Percentiles rank a stretch among this genome's conserved stretches.
These are phyloP conservation scores for Rhyacichthys aspro DNA, from an alignment of 2,797 vertebrate species.

Conservation along the genomic window DNA sequence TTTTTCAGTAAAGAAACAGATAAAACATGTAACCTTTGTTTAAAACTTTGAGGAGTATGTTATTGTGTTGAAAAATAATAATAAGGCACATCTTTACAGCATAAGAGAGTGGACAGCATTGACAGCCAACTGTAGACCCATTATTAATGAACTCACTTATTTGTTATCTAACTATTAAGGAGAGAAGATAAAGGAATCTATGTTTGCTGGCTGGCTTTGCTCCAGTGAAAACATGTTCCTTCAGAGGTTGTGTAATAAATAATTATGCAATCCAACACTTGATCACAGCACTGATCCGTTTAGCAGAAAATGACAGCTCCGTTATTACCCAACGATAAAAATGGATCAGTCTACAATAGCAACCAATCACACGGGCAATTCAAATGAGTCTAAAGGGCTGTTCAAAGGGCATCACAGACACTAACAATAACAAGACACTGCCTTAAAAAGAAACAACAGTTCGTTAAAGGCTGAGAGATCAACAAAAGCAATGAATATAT, in stretches of 20 bases:
- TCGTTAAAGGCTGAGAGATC: not conserved
- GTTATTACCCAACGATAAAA: slow-evolving; percentile 20
- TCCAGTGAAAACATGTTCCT: slow-evolving; percentile 15
- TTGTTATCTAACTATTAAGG: slow-evolving; percentile 1
- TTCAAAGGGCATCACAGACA: slow-evolving; percentile 19
- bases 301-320: slow-evolving; percentile 35
- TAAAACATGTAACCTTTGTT: too few relatives aligned
- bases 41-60: too few relatives aligned
- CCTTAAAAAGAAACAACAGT: slow-evolving; percentile 1
- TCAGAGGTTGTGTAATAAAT: slow-evolving; percentile 45
- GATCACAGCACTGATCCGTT: slow-evolving; percentile 27
- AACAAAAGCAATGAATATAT: not conserved
- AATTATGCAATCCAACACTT: slow-evolving; percentile 46
- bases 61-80: too few relatives aligned
- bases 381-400: slow-evolving; percentile 5
- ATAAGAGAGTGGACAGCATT: too few relatives aligned
- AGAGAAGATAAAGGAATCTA: not conserved
- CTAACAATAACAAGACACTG: slow-evolving; percentile 22
- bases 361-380: slow-evolving; percentile 12
- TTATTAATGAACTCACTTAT: slow-evolving; percentile 10
- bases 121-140: not conserved
- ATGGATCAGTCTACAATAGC: slow-evolving; percentile 14
- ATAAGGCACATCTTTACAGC: too few relatives aligned
- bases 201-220: slow-evolving; percentile 20
- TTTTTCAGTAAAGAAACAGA: too few relatives aligned